These are phyloP conservation scores for Habrosyne pyritoides DNA, from an alignment of 2,888 invertebrate species.

Conservation along the genomic window DNA sequence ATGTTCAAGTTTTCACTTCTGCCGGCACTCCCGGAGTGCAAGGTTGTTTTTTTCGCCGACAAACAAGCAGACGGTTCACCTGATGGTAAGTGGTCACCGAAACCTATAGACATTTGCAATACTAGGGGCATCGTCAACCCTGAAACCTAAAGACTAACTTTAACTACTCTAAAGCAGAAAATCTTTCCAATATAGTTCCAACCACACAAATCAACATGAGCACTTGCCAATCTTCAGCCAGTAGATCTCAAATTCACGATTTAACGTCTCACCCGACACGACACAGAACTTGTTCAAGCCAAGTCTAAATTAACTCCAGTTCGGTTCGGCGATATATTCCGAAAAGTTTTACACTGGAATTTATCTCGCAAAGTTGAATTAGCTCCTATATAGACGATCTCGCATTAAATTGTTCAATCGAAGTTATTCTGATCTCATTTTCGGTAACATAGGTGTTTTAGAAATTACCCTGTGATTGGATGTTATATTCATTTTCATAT, in stretches of 20 bases:
- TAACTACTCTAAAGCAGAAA: too few species aligned
- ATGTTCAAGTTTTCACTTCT: too few species aligned
- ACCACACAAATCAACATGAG: background rate
- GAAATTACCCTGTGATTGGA: background rate
- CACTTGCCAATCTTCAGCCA: background rate
- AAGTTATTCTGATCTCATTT: background rate
- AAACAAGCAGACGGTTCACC: too few species aligned
- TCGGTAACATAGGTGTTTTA: background rate
- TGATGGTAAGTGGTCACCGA: too few species aligned
- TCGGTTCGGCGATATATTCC: conserved; percentile 37
- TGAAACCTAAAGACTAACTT: too few species aligned
- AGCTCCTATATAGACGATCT: conserved; percentile 20
- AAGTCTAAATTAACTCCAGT: conserved; percentile 35
- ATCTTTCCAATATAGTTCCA: background rate
- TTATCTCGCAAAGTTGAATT: conserved; percentile 41
- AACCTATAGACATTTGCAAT: too few species aligned
- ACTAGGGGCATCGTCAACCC: too few species aligned
- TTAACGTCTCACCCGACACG: background rate
- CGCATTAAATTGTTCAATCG: conserved; percentile 29
- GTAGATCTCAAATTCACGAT: background rate
- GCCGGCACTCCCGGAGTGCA: too few species aligned
- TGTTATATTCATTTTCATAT: background rate
- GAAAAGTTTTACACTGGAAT: conserved; percentile 35
- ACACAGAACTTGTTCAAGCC: conserved; percentile 8
- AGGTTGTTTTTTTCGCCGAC: too few species aligned